Percentiles rank a stretch among this genome's conserved stretches.
These are phyloP conservation scores for Calypte anna DNA, from an alignment of 2,113 vertebrate genomes.

Conservation along the genomic window DNA sequence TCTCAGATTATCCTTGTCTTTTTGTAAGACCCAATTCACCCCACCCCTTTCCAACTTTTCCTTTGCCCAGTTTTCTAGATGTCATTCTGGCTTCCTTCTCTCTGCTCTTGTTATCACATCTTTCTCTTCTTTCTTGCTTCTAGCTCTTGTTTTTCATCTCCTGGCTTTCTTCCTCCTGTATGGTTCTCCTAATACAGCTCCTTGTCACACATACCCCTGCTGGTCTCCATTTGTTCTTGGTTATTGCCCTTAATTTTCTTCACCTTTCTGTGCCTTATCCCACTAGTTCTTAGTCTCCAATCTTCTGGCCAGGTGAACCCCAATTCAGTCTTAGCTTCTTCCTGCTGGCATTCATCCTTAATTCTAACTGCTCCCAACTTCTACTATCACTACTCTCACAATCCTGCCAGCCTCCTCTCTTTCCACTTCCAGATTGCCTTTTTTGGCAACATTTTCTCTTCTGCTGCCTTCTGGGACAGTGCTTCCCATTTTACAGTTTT, in stretches of 20 bases:
- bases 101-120: not conserved
- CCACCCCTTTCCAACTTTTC: not conserved
- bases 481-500: not conserved
- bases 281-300: not conserved
- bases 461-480: not conserved
- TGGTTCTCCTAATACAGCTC: not conserved
- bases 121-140: not conserved
- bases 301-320: not conserved
- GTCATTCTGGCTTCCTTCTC: not conserved
- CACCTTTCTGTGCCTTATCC: not conserved
- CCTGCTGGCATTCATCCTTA: not conserved
- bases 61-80: not conserved
- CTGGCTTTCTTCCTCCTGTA: not conserved
- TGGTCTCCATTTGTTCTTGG: not conserved
- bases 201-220: not conserved
- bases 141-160: not conserved
- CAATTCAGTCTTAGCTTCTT: not conserved
- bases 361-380: not conserved
- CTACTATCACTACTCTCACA: not conserved
- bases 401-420: not conserved
- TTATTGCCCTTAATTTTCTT: not conserved
- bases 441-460: not conserved
- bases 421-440: not conserved
- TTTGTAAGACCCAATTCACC: not conserved
- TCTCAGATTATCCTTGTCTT: not conserved